phyloP scores from a whole-genome alignment of 2,797 vertebrate species.

The Lutjanus campechanus region DNA sequence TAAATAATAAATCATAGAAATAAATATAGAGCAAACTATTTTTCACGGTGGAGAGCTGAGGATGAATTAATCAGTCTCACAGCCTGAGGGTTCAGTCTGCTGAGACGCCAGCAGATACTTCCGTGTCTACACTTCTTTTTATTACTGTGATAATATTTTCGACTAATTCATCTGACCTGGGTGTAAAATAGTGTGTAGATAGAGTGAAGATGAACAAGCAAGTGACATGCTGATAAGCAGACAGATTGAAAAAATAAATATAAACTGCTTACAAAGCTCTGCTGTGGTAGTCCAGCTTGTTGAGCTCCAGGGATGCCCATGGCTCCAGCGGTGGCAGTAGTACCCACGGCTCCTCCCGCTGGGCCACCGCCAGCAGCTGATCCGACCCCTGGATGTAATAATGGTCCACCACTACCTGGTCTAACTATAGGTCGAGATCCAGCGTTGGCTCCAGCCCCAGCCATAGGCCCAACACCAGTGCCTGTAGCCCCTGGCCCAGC shows the following conservation, averaged over 20 bases:
- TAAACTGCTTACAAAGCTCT: slow-evolving; percentile 89
- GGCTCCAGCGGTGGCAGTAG: slow-evolving; percentile 81
- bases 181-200: no score
- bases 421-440: neutral
- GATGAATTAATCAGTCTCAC: no score
- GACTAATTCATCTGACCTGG: no score
- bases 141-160: no score
- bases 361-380: slow-evolving; percentile 28
- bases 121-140: no score
- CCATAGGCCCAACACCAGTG: no score
- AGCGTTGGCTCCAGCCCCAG: slow-evolving; percentile 57
- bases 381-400: slow-evolving; percentile 60
- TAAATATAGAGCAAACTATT: no score
- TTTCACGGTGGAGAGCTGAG: no score
- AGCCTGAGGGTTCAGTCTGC: no score
- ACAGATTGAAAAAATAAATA: neutral
- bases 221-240: neutral
- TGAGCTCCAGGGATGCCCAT: slow-evolving; percentile 78
- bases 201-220: neutral
- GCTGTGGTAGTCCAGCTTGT: slow-evolving; percentile 66
- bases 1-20: no score
- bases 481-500: slow-evolving; percentile 4
- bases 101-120: no score
- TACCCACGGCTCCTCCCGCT: slow-evolving; percentile 82
- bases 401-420: slow-evolving; percentile 41